Base-by-base conservation (phyloP, 1,140 invertebrate species). In the Macrobrachium rosenbergii region DNA sequence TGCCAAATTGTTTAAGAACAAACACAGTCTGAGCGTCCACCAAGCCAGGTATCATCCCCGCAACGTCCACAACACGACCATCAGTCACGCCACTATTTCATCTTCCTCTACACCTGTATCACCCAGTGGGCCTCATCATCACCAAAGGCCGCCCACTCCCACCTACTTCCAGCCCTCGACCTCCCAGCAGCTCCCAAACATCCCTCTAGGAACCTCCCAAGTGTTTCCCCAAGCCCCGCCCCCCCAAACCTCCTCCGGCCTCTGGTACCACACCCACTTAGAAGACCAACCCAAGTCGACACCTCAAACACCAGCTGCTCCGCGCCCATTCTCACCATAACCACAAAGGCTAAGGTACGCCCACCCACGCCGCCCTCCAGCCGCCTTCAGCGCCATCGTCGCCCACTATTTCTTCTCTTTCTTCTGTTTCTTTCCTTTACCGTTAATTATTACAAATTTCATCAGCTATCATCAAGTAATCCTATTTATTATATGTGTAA, bases 1-100 rank as follows among this genome's bases (percentile, higher is more conserved):
- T 59, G 69, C 78, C 72, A 90, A 90, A 75, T 83, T 88, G 79
- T 90, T 90, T 63, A 90, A 90, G 79, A 90, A 90, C 82, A 90
- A 90, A 59, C 89, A 90, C 76, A 90, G 89, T 69, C 81, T 90
- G 21, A 88, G 89, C 17, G 89, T 90, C 8, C 89, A 90, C 80
- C 83, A 87, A 83, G 89, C 89, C 60, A 62, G 89, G 64, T 90
- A 90, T 77, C 89, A 90, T 69, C 89, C 89, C 37, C 62, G 84
- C 37, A 85, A 89, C 73, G 23, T 77, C 28, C 83, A 82, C 67
- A 43, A 67, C 64, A 64, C 80, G 62, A 67, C 83, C 75, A 37
- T 72, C 78, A 19, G 37, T n/a, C 52, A n/a, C 52, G 37, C 76
- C 52, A 23, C 62, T 43, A 17, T 78, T 17, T 60, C 78, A 45